Base-by-base conservation (phyloP, 2,797 vertebrate species). In the Rhinophrynus dorsalis region DNA sequence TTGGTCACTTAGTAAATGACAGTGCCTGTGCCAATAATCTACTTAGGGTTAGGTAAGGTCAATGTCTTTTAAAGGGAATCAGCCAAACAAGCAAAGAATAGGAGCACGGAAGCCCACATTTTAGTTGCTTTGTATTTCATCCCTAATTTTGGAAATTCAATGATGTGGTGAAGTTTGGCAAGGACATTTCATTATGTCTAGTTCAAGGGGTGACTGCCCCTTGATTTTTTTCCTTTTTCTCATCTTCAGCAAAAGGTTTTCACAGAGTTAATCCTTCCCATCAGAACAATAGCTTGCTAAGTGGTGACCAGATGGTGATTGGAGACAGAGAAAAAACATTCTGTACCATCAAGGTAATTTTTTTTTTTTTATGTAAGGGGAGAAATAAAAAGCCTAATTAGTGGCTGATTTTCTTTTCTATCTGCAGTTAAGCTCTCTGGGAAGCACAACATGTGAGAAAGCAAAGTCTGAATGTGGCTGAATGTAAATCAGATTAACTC, bases 401-500 rank as follows among this genome's bases (percentile, higher is more conserved):
- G 56, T 38, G 33, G 44, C 56, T 50, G 15, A 3, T 27, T 60
- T 60, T 64, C 44, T 38, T 26, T 61, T 74, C 50, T 62, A 62
- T 48, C 45, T 60, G 76, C 72, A 74, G 77, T 76, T 18, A 75
- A 75, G 74, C 51, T 57, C 50, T 52, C 45, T 0, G 0, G 74
- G 54, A 72, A 76, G 68, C 1, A 54, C 33, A 71, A 76, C 74
- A 80, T 54, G 56, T 68, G 45, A 55, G 69, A 74, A 73, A 78
- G 82, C 79, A 81, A 81, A 82, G 80, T n/a, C 78, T 79, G 76
- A 76, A 77, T 77, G 78, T 76, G 77, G 79, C 72, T 81, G 77
- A 84, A 79, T 81, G 80, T 85, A 77, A 68, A 68, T 60, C 42
- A 59, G 55, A 68, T 68, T 68, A 68, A 58, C 44, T 21, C 23